Base-by-base conservation (phyloP, 2,797 vertebrate species). In the Micrastur ruficollis region DNA sequence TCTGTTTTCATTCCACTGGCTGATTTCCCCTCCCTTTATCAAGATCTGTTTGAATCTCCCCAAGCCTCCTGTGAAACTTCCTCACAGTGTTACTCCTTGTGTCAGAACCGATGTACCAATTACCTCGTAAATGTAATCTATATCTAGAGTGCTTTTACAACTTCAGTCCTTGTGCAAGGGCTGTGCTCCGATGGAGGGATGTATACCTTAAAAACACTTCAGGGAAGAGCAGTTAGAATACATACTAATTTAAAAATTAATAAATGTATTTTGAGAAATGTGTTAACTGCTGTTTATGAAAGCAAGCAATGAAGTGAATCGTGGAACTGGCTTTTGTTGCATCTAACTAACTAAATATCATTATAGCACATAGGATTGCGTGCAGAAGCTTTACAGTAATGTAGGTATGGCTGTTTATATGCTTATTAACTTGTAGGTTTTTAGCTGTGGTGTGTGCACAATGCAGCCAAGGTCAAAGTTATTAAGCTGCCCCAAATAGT, bases 241-340 rank as follows among this genome's bases (percentile, higher is more conserved):
- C 31, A 5, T 52, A n/a, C 31, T 88, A 72, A 87, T 93, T 58
- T 78, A 73, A 85, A 85, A 95, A 91, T 79, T 83, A 89, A 76
- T 93, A 92, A 92, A 58, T 74, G 20, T 81, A 19, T 87, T 94
- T 95, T 86, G 72, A 93, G 86, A 65, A 87, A 66, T 36, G 19
- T 6, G 19, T 78, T 90, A 93, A 44, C 56, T 89, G 72, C 62
- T 86, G 46, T 91, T 94, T 63, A 59, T 74, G 86, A 65, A 93
- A 67, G 72, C 56, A 86, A 49, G 38, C 82, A 91, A 38, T 90
- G 70, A 92, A 87, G 81, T 75, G 84, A 87, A 87, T 94, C 59
- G 56, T 83, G 68, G 78, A 95, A 91, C 86, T 78, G 58, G 42
- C 74, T 91, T 96, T 85, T 92, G 83, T 91, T 9, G 25, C 90